A percentile compares a stretch with the other conserved stretches of the same genome.
phyloP scores from a whole-genome alignment of 2,888 invertebrate species.

The Drosophila falleni region DNA sequence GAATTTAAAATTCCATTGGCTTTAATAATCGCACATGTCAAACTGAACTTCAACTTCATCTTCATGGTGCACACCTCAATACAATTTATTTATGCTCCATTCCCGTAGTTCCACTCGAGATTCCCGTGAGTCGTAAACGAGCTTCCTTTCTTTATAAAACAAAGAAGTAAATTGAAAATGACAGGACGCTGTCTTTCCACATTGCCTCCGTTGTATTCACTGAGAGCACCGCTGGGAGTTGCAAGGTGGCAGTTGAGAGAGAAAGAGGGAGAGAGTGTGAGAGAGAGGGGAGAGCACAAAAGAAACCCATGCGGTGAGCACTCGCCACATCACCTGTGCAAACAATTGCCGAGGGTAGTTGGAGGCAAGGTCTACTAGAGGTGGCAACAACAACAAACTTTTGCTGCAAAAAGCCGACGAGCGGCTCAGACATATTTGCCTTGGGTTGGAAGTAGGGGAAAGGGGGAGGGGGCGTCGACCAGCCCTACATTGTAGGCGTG shows the following conservation, averaged over 20 bases:
- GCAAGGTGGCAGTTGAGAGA: background rate
- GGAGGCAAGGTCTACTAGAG: background rate
- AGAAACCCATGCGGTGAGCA: conserved; percentile 14
- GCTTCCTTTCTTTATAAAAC: conserved; percentile 24
- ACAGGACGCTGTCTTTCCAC: conserved; percentile 29
- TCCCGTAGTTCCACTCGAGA: background rate
- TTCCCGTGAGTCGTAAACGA: conserved; percentile 20
- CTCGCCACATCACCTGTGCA: conserved; percentile 32
- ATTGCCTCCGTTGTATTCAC: conserved; percentile 21
- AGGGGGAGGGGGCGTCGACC: background rate
- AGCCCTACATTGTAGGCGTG: conserved; percentile 16
- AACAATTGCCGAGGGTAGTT: conserved; percentile 32
- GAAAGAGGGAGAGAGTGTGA: conserved; percentile 1
- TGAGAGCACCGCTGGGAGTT: conserved; percentile 13
- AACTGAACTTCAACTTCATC: no score
- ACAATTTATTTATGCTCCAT: conserved; percentile 16
- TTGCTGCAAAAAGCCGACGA: conserved; percentile 23
- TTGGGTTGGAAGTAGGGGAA: background rate
- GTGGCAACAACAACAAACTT: conserved; percentile 6
- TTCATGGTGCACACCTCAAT: conserved; percentile 9
- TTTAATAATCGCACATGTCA: conserved; percentile 12
- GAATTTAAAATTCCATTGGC: background rate
- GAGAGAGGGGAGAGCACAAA: background rate
- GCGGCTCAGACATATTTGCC: conserved; percentile 1
- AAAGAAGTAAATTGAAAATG: conserved; percentile 60